phyloP scores from a whole-genome alignment of 2,888 invertebrate species.

The Eulithis testata region DNA sequence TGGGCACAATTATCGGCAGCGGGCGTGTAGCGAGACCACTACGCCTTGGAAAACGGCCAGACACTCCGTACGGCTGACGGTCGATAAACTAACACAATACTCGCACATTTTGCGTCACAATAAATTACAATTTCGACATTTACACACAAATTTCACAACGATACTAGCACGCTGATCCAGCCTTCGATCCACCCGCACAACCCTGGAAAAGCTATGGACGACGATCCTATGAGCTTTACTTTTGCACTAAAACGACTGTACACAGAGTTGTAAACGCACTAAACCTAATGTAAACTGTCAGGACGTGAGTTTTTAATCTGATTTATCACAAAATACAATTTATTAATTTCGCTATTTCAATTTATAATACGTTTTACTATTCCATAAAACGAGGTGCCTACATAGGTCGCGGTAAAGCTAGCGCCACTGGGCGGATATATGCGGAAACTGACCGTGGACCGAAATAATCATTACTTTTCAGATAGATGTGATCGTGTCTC shows the following conservation, averaged over 20 bases:
- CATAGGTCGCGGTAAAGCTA: conserved; percentile 65
- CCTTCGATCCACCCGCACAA: conserved; percentile 52
- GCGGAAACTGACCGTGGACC: conserved; percentile 78
- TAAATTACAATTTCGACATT: conserved; percentile 24
- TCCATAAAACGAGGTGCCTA: conserved; percentile 63
- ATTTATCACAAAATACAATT: conserved; percentile 42
- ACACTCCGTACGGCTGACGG: conserved; percentile 48
- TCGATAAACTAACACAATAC: conserved; percentile 57
- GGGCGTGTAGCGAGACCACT: conserved; percentile 45
- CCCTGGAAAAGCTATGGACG: conserved; percentile 62
- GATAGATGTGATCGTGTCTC: conserved; percentile 75
- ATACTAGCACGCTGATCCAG: conserved; percentile 31
- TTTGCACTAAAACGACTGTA: conserved; percentile 16
- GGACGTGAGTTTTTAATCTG: conserved; percentile 29
- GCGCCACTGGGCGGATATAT: conserved; percentile 74
- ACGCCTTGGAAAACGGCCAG: conserved; percentile 60
- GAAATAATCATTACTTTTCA: conserved; percentile 85
- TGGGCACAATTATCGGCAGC: conserved; percentile 55
- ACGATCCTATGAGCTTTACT: conserved; percentile 30
- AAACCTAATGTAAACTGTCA: conserved; percentile 23
- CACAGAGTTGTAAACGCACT: conserved; percentile 10
- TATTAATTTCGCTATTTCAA: conserved; percentile 62
- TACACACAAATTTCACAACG: conserved; percentile 31
- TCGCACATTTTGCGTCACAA: conserved; percentile 33
- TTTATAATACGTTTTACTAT: conserved; percentile 75